Percentiles rank a stretch among this genome's conserved stretches.
These are phyloP conservation scores for Mungos mungo DNA, from an alignment of 2,113 vertebrate genomes.

Conservation along the genomic window DNA sequence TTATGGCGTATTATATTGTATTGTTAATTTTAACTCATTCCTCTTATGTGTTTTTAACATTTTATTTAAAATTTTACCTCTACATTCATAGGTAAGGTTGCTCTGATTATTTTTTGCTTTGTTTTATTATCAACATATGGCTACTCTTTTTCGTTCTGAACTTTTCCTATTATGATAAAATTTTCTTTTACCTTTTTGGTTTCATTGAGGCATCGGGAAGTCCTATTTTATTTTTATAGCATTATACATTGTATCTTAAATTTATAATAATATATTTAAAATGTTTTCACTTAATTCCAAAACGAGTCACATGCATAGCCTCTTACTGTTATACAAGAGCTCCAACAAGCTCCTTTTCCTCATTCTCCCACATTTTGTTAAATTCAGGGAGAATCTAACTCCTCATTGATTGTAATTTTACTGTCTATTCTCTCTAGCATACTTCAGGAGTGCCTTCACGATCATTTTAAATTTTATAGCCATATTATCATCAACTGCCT, in stretches of 20 bases:
- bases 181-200: background rate
- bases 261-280: background rate
- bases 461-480: background rate
- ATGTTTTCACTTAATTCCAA: background rate
- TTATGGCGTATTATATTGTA: background rate
- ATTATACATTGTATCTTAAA: background rate
- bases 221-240: background rate
- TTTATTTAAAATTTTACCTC: background rate
- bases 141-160: background rate
- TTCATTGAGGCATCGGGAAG: background rate
- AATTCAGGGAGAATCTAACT: background rate
- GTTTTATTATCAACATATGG: background rate
- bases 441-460: background rate
- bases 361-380: background rate
- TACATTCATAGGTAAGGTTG: background rate
- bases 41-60: background rate
- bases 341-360: background rate
- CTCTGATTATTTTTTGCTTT: background rate
- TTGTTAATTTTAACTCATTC: background rate
- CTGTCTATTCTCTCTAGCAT: background rate
- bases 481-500: background rate
- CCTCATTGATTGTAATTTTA: background rate
- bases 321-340: background rate
- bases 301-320: background rate
- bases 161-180: background rate